A percentile compares a stretch with the other conserved stretches of the same genome.
Conservation (phyloP, 2,113 vertebrate species). For the Eurypyga helias region DNA sequence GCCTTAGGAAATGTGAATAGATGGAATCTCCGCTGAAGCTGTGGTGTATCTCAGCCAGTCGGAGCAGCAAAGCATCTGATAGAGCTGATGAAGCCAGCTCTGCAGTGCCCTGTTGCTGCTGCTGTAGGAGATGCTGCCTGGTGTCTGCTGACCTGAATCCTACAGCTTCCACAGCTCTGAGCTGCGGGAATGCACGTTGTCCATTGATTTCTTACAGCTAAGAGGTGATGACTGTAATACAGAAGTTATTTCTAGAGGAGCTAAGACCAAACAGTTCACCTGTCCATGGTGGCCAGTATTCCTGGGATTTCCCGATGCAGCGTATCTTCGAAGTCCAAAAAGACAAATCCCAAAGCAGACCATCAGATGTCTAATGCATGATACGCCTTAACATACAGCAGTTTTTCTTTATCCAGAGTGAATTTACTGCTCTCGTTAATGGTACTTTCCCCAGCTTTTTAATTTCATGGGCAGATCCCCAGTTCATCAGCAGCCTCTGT, state of each 20-base stretch:
- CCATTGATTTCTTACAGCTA: neutral
- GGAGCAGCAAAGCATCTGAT: neutral
- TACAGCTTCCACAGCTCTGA: neutral
- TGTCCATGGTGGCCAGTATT: accelerated
- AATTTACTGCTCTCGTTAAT: neutral
- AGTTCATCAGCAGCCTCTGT: neutral
- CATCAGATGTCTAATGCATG: neutral
- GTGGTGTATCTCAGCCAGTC: neutral
- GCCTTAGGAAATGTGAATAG: neutral
- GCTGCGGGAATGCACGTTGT: neutral
- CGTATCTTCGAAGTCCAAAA: neutral
- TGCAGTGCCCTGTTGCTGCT: neutral
- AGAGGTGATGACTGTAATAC: neutral
- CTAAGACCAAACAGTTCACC: neutral
- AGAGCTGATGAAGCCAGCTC: neutral
- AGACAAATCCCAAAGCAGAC: neutral
- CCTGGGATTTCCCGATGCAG: neutral
- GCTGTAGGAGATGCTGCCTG: neutral
- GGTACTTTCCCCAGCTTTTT: neutral
- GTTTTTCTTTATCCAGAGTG: neutral
- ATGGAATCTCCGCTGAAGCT: neutral
- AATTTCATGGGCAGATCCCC: neutral
- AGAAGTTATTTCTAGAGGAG: neutral
- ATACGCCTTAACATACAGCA: neutral
- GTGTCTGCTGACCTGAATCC: neutral